Conservation (phyloP, 2,797 vertebrate genomes). For the Scarus forsteni region DNA sequence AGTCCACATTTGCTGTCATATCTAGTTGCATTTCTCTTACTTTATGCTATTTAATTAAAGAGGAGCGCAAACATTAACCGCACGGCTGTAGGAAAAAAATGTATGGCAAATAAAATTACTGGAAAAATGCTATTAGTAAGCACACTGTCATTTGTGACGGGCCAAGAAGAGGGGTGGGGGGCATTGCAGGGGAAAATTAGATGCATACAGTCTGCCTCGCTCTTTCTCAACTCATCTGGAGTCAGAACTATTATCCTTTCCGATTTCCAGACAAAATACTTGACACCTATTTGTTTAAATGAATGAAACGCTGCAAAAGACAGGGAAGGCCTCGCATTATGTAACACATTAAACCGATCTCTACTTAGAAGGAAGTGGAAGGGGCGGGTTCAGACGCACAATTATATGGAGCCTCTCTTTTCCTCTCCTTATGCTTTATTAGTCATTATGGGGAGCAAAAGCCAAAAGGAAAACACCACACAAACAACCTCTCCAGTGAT, state of each 20-base stretch:
- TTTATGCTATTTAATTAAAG: constrained; percentile 19
- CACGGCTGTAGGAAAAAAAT: constrained; percentile 23
- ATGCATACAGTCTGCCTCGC: constrained; percentile 6
- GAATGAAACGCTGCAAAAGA: constrained; percentile 45
- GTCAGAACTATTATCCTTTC: neutral
- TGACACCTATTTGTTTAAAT: constrained; percentile 34
- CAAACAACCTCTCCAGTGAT: constrained; percentile 17
- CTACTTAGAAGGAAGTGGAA: constrained; percentile 73
- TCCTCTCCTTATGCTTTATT: constrained; percentile 51
- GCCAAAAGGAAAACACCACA: constrained; percentile 20
- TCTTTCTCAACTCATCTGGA: constrained; percentile 14
- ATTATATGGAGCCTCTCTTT: constrained; percentile 66
- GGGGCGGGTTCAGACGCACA: constrained; percentile 71
- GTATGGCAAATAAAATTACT: constrained; percentile 23
- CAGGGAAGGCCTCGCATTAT: constrained; percentile 64
- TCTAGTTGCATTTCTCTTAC: constrained; percentile 20
- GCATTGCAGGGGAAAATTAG: constrained; percentile 23
- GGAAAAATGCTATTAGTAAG: constrained; percentile 29
- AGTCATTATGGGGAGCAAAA: constrained; percentile 36
- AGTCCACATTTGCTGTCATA: constrained; percentile 22
- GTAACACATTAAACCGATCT: constrained; percentile 78
- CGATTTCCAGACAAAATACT: neutral
- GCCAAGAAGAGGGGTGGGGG: neutral
- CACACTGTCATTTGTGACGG: constrained; percentile 43
- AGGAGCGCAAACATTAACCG: constrained; percentile 13